These are phyloP conservation scores for Eptatretus burgeri DNA, from an alignment of 2,113 vertebrate genomes.

Conservation along the genomic window DNA sequence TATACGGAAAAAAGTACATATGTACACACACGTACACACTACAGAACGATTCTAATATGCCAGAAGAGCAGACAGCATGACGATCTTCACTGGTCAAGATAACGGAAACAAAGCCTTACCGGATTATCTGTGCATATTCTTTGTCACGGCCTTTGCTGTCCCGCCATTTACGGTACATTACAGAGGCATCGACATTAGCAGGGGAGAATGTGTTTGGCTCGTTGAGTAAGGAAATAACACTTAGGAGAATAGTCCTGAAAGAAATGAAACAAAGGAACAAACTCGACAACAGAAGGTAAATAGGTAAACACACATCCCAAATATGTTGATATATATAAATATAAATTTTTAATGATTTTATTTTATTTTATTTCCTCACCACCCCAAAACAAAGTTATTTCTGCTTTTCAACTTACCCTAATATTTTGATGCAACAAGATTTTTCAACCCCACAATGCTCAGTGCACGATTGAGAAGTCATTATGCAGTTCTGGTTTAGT, in stretches of 20 bases:
- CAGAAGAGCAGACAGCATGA: neutral
- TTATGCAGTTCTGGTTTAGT: no score
- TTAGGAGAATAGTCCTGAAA: slow-evolving; percentile 65
- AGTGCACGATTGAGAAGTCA: no score
- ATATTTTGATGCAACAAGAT: no score
- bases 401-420: no score
- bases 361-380: no score
- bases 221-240: slow-evolving; percentile 69
- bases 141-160: slow-evolving; percentile 74
- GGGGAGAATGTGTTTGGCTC: slow-evolving; percentile 89
- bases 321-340: no score
- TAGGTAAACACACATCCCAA: no score
- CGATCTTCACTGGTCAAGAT: neutral
- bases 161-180: slow-evolving; percentile 90
- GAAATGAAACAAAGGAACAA: no score
- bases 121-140: slow-evolving; percentile 79
- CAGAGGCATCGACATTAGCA: slow-evolving; percentile 66
- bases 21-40: neutral
- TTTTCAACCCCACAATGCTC: no score
- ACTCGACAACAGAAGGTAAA: no score
- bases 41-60: neutral
- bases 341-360: no score
- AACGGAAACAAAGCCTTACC: slow-evolving; percentile 18
- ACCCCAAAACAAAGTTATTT: no score
- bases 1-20: neutral